phyloP scores from a whole-genome alignment of 2,113 vertebrate genomes.

The Misgurnus anguillicaudatus region DNA sequence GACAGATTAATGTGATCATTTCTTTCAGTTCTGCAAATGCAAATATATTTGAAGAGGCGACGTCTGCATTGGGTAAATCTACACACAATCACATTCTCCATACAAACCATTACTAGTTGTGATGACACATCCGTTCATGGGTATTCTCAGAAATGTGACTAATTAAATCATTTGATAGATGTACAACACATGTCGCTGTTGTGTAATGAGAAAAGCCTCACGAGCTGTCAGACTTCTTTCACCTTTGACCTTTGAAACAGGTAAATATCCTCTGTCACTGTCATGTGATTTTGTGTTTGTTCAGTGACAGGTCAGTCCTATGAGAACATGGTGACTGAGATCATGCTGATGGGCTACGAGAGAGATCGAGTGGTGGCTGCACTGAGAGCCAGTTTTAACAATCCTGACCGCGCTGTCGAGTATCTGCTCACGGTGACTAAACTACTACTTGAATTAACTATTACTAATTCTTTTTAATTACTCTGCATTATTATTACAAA shows the following conservation, averaged over 20 bases:
- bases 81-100: background rate
- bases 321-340: conserved; percentile 96
- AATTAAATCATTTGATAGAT: background rate
- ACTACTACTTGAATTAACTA: too few relatives aligned
- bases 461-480: too few relatives aligned
- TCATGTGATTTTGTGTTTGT: conserved; percentile 18
- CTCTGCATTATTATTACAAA: too few relatives aligned
- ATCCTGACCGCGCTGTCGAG: conserved; percentile 94
- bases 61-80: conserved; percentile 88
- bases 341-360: conserved; percentile 98
- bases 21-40: conserved; percentile 81
- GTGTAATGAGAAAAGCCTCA: too few relatives aligned
- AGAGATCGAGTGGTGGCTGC: conserved; percentile 90
- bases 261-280: too few relatives aligned
- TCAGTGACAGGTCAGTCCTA: conserved; percentile 93
- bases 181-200: too few relatives aligned
- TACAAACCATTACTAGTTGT: background rate
- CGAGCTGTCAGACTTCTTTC: too few relatives aligned
- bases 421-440: conserved; percentile 89
- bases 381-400: conserved; percentile 94
- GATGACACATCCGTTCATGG: background rate
- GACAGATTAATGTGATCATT: conserved; percentile 52
- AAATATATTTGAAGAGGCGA: conserved; percentile 93
- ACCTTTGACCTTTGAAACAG: background rate
- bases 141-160: background rate